Conservation (phyloP, 2,113 vertebrate genomes). For the Myxocyprinus asiaticus region DNA sequence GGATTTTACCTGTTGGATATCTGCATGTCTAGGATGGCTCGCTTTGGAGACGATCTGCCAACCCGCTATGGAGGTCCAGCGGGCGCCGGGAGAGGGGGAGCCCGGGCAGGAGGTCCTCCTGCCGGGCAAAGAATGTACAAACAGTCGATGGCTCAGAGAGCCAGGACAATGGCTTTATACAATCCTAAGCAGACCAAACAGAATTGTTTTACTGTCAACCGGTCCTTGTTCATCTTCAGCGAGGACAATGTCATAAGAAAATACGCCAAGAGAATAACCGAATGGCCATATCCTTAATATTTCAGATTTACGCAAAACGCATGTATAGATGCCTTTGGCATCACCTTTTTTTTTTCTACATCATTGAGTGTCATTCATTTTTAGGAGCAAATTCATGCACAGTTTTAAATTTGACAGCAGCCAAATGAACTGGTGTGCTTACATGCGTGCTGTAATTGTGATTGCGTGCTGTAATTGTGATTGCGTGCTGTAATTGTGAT, state of each 20-base stretch:
- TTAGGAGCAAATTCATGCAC: neutral
- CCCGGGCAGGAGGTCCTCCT: slow-evolving; percentile 86
- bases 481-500: neutral
- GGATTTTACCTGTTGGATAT: slow-evolving; percentile 82
- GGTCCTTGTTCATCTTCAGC: slow-evolving; percentile 98
- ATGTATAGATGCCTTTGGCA: neutral
- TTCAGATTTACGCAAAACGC: neutral
- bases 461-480: slow-evolving; percentile 7
- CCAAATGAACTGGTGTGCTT: neutral
- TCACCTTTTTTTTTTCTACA: neutral
- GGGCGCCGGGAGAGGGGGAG: slow-evolving; percentile 81
- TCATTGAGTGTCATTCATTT: neutral
- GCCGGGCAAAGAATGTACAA: slow-evolving; percentile 95
- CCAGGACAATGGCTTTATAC: slow-evolving; percentile 98
- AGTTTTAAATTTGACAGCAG: neutral
- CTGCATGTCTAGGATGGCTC: slow-evolving; percentile 88
- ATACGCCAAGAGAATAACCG: slow-evolving; percentile 97
- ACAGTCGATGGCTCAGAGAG: slow-evolving; percentile 97
- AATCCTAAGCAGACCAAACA: slow-evolving; percentile 99
- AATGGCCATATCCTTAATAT: slow-evolving; percentile 98
- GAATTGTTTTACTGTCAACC: slow-evolving; percentile 98
- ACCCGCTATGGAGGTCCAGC: slow-evolving; percentile 85
- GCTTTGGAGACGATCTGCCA: slow-evolving; percentile 92
- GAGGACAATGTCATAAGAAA: slow-evolving; percentile 98
- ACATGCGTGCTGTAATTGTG: neutral